These are phyloP conservation scores for Cyrtonyx montezumae DNA, from an alignment of 2,113 vertebrate species.

Conservation along the genomic window DNA sequence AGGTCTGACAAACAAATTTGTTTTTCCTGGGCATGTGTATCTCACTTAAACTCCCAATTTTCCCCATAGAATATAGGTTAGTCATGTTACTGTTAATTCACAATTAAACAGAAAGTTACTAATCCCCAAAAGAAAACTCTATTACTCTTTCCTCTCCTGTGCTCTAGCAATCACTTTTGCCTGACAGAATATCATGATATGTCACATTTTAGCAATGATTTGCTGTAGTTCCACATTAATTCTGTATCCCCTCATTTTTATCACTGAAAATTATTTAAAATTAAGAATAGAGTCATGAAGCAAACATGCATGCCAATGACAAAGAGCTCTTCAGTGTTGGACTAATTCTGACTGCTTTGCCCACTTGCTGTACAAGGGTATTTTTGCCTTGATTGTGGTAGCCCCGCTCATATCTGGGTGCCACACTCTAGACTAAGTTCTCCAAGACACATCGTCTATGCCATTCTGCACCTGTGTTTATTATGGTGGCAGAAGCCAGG, in stretches of 20 bases:
- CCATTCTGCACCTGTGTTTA: background rate
- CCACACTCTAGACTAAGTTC: background rate
- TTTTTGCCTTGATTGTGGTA: background rate
- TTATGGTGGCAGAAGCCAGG: background rate
- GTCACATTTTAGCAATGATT: background rate
- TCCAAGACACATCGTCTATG: background rate
- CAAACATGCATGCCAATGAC: background rate
- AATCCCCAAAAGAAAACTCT: background rate
- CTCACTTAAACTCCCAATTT: slow-evolving; percentile 45
- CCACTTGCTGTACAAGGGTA: background rate
- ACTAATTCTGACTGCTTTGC: background rate
- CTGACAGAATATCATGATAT: background rate
- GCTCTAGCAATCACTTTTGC: background rate
- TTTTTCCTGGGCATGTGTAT: slow-evolving; percentile 35
- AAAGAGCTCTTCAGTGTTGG: background rate
- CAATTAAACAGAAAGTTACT: slow-evolving; percentile 24
- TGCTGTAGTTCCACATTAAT: background rate
- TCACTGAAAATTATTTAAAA: background rate
- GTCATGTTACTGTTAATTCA: background rate
- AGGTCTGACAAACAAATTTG: slow-evolving; percentile 12
- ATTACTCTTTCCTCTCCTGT: background rate
- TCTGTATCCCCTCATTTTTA: background rate
- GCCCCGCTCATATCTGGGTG: background rate
- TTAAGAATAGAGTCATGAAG: background rate
- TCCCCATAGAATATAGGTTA: background rate